Evolutionary conservation across 2,888 invertebrate genomes (phyloP), one percentile per base, ranked within the genome.

Genomic region (Aphelenchoides bicaudatus): DNA sequence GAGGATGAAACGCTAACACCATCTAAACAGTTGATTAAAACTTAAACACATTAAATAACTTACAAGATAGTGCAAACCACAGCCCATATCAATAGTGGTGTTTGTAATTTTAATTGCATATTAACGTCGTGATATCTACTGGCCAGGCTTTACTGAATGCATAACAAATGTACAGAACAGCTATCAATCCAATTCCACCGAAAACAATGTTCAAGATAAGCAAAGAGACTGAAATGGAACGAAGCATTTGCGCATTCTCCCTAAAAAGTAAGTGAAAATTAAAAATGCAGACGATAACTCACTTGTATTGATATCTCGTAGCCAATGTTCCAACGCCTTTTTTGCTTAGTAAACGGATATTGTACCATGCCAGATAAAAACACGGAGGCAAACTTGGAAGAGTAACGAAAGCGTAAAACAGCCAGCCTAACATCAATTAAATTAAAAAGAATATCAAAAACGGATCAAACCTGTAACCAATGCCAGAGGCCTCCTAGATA

Each of bases 11-110:
- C n/a, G n/a, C n/a, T n/a, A n/a, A n/a, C n/a, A n/a, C n/a, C n/a
- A n/a, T n/a, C n/a, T n/a, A n/a, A n/a, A n/a, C n/a, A n/a, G n/a
- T n/a, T n/a, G n/a, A n/a, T n/a, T n/a, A n/a, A n/a, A n/a, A n/a
- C n/a, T n/a, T n/a, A n/a, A n/a, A n/a, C n/a, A n/a, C n/a, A n/a
- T n/a, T n/a, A n/a, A n/a, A n/a, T n/a, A n/a, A n/a, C n/a, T n/a
- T n/a, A 43, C 23, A n/a, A 43, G 10, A n/a, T 43, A 43, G 23
- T 43, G 43, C 23, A 43, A n/a, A 19, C 21, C 25, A n/a, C 43
- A 43, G 10, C 8, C 43, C 21, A 6, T 8, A 25, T 43, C 43
- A 43, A 43, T 43, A 25, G 8, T 19, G 23, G 25, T 8, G 43
- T 43, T 43, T 19, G 43, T 19, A 10, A 43, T 21, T 25, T 43